Evolutionary conservation across 2,797 vertebrate species (phyloP).

Genomic region (Tachyglossus aculeatus): DNA sequence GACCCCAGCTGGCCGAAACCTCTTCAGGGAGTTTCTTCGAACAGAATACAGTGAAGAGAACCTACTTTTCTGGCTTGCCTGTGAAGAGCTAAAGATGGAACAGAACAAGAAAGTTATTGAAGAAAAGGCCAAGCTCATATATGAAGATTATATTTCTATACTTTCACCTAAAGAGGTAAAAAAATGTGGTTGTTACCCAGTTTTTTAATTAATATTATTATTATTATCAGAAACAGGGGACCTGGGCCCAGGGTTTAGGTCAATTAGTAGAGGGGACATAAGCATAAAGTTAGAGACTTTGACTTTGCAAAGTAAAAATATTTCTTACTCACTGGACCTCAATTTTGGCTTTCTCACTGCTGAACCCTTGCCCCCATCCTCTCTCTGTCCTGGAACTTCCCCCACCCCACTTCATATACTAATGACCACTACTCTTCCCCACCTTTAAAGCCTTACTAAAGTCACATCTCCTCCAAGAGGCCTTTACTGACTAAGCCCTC

Average conservation of each 20-base stretch:
- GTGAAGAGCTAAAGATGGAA: slow-evolving; percentile 95
- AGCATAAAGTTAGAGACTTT: neutral
- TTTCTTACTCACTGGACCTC: too few relatives aligned
- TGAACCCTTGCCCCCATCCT: too few relatives aligned
- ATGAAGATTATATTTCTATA: slow-evolving; percentile 98
- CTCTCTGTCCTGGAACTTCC: too few relatives aligned
- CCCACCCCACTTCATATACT: too few relatives aligned
- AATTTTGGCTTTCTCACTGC: too few relatives aligned
- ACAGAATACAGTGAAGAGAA: slow-evolving; percentile 99
- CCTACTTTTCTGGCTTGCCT: slow-evolving; percentile 97
- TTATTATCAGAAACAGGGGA: neutral
- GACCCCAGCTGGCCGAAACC: slow-evolving; percentile 88
- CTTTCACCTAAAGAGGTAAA: slow-evolving; percentile 97
- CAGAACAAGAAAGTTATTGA: slow-evolving; percentile 85
- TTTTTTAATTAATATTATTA: neutral
- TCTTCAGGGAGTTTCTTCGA: slow-evolving; percentile 95
- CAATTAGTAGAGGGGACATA: neutral
- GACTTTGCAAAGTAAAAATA: too few relatives aligned
- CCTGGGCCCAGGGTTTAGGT: neutral
- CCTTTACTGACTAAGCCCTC: too few relatives aligned
- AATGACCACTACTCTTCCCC: too few relatives aligned
- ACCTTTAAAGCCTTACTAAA: too few relatives aligned
- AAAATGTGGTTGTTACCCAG: too few relatives aligned
- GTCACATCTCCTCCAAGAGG: too few relatives aligned
- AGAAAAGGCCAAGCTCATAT: slow-evolving; percentile 94